Evolutionary conservation across 2,113 vertebrate genomes (phyloP), one percentile per base, ranked within the genome.

Genomic region (Pedetes capensis): DNA sequence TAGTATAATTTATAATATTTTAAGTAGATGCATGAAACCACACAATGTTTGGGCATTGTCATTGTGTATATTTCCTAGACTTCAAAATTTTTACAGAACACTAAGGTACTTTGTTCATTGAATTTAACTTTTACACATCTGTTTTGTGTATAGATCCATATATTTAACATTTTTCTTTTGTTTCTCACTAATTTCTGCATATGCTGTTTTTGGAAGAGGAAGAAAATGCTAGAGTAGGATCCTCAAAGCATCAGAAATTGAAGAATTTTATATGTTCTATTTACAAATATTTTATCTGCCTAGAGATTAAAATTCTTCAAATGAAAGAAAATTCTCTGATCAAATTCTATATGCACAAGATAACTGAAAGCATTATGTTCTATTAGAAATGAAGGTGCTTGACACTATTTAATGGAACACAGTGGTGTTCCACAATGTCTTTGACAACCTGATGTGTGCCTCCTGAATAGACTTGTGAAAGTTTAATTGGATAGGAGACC

Each of bases 401-500:
- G 95, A 96, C 95, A 96, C 88, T 95, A 82, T 94, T 94, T 95
- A 97, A 97, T 96, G 79, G 95, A 97, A 91, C 96, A 89, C 97
- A 97, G 96, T 96, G 78, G 97, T 95, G 29, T 79, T 68, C 90
- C 86, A 89, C 27, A 92, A 84, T 2, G 57, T 95, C 95, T 94
- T 59, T 96, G 97, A 97, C 94, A 97, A 91, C 92, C 92, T 95
- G 94, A 97, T 94, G 93, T 80, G 89, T 82, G 57, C 87, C 80
- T 96, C 55, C 96, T 95, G 90, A 97, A 97, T 96, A 96, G 95
- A 97, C 95, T 97, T 91, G 96, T 96, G 96, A 97, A 98, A 97
- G 97, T 96, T 98, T 98, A 96, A 95, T 98, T 98, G 95, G 97
- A 92, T 97, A 95, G 78, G 94, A 91, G 78, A 94, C 92, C 96